Conservation (phyloP, 2,888 invertebrate species). For the Crocallis elinguaria region DNA sequence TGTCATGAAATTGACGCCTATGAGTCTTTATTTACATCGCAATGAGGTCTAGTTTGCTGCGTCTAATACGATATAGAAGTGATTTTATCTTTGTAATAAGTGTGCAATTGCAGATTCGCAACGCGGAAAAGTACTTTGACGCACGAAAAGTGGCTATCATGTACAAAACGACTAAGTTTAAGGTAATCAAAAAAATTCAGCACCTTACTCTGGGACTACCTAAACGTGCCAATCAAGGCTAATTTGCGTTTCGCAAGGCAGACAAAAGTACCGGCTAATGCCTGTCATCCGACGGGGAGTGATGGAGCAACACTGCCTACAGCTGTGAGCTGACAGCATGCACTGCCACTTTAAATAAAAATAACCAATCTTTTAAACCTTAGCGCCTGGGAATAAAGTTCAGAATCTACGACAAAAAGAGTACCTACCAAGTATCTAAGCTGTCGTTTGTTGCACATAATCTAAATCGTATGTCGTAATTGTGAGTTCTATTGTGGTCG, state of each 20-base stretch:
- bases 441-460: slow-evolving; percentile 18
- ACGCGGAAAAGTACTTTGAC: too few relatives aligned
- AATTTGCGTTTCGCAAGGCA: slow-evolving; percentile 33
- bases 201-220: too few relatives aligned
- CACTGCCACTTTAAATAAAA: neutral
- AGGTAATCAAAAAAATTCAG: neutral
- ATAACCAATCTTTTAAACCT: neutral
- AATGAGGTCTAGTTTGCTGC: too few relatives aligned
- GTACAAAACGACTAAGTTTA: too few relatives aligned
- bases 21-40: too few relatives aligned
- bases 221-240: slow-evolving; percentile 11
- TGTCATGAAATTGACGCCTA: too few relatives aligned
- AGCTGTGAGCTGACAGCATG: neutral
- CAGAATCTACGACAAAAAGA: neutral
- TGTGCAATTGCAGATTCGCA: too few relatives aligned
- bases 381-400: neutral
- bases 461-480: slow-evolving; percentile 20
- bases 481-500: slow-evolving; percentile 3
- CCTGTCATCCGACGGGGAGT: slow-evolving; percentile 31
- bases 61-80: too few relatives aligned
- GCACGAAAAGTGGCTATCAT: too few relatives aligned
- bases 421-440: neutral
- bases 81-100: too few relatives aligned
- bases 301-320: slow-evolving; percentile 17
- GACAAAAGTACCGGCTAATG: slow-evolving; percentile 32